Evolutionary conservation across 2,113 vertebrate genomes (phyloP).

Genomic region (Heloderma charlesbogerti): DNA sequence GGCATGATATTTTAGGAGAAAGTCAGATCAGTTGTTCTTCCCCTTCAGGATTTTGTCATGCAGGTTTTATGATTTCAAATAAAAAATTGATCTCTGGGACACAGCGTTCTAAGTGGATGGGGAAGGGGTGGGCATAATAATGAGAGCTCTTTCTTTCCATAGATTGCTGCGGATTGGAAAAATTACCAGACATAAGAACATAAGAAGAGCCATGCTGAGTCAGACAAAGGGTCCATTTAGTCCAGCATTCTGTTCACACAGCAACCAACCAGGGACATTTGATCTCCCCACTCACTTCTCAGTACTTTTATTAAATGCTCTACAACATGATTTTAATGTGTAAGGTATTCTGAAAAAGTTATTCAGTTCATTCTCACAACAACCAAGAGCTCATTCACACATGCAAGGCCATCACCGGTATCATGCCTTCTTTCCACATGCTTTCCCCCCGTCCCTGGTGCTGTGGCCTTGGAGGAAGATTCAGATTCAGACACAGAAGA

Average conservation of each 20-base stretch:
- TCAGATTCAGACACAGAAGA: no score
- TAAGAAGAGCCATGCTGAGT: no score
- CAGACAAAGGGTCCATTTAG: no score
- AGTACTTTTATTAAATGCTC: background rate
- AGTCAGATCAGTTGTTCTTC: background rate
- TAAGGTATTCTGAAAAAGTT: background rate
- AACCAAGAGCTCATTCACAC: background rate
- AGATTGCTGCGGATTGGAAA: background rate
- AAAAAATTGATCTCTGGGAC: background rate
- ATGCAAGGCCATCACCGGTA: no score
- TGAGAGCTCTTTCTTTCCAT: background rate
- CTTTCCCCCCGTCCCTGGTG: no score
- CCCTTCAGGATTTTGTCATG: slow-evolving; percentile 11
- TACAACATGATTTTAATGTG: background rate
- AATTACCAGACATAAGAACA: no score
- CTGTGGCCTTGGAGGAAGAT: no score
- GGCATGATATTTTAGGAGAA: slow-evolving; percentile 5
- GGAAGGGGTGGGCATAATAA: background rate
- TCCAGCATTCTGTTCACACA: no score
- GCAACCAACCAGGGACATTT: no score
- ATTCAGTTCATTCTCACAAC: background rate
- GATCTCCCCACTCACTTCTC: background rate
- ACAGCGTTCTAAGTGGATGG: background rate
- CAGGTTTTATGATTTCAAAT: slow-evolving; percentile 22
- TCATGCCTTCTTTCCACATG: background rate